Base-by-base conservation (phyloP, 1,140 invertebrate genomes). In the Plodia interpunctella region DNA sequence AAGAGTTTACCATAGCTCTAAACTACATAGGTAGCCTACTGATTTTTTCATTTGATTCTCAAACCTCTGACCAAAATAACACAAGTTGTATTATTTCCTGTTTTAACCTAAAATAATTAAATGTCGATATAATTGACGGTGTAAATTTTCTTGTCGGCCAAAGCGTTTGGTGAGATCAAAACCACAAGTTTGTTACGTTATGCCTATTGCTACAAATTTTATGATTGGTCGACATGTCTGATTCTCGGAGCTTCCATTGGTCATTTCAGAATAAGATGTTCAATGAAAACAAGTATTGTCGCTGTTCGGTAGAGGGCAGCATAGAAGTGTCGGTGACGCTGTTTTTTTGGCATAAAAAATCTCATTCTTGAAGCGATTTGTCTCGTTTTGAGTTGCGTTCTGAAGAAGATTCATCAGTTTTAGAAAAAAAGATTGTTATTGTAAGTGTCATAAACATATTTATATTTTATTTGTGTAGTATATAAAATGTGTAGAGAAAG, bases 401-500 rank as follows among this genome's bases (percentile, higher is more conserved):
- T 72, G 61, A 64, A 62, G 51, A 68, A 70, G 64, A 70, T 67
- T 69, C 55, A 66, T 78, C 66, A 74, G 70, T 70, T 75, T 76
- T 74, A 84, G 79, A 84, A 59, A 85, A n/a, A 83, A 82, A 65
- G 73, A 79, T 85, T 83, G 77, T 83, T 80, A 80, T 84, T 78
- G 85, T 87, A 70, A 82, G 81, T 85, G 72, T 55, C 72, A 74
- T 66, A 62, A 32, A 66, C 49, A 15, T 35, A 35, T 13, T 44
- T 44, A 44, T 8, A 32, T 44, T 35, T 44, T 44, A 44, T 15
- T 5, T n/a, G 5, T 10, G 15, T 25, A n/a, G 13, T 17, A 15
- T 15, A 15, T n/a, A 44, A 44, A 44, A 44, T 44, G 38, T 15
- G 38, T 10, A 3, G 15, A n/a, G 2, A 44, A 44, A 44, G 30